Base-by-base conservation (phyloP, 2,113 vertebrate species). In the Thinocorus orbignyianus region DNA sequence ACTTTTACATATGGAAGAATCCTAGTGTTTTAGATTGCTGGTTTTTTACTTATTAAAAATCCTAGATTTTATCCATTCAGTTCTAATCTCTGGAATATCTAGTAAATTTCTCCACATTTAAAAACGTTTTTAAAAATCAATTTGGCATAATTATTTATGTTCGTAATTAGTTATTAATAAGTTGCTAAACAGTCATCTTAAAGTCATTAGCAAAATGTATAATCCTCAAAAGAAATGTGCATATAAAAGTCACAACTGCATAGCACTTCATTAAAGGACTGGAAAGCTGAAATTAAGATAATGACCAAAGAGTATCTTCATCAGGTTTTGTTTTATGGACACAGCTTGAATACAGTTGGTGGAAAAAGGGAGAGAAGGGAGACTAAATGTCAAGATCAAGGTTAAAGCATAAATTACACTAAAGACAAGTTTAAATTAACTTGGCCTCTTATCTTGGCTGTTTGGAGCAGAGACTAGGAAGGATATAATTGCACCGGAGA, bases 381-480 rank as follows among this genome's bases (percentile, higher is more conserved):
- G 17, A 91, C 85, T 68, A 94, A 76, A 82, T 49, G 49, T 55
- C 25, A 87, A 81, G 30, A 49, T 26, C 65, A 92, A 96, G 60
- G 73, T 80, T 80, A 93, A 95, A 94, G 11, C 11, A 88, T 82
- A 71, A 92, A 87, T 86, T 93, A n/a, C 17, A 35, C 7, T 28
- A 69, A 37, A 83, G 25, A 28, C 0, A 5, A 5, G 17, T 77
- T 94, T 86, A 92, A 91, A 83, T 80, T 84, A 84, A 90, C 28
- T 11, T 80, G 33, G 11, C 3, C 11, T 94, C 46, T 95, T 92
- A 92, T 81, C 46, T 86, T 49, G 31, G 13, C 41, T 77, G 12
- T 61, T 96, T 92, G 46, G 16, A 58, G 9, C 31, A 88, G 22
- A 72, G 33, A 68, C 33, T 62, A 71, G 22, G 17, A 86, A 89